Base-by-base conservation (phyloP, 2,113 vertebrate species). In the Catharus bicknelli region DNA sequence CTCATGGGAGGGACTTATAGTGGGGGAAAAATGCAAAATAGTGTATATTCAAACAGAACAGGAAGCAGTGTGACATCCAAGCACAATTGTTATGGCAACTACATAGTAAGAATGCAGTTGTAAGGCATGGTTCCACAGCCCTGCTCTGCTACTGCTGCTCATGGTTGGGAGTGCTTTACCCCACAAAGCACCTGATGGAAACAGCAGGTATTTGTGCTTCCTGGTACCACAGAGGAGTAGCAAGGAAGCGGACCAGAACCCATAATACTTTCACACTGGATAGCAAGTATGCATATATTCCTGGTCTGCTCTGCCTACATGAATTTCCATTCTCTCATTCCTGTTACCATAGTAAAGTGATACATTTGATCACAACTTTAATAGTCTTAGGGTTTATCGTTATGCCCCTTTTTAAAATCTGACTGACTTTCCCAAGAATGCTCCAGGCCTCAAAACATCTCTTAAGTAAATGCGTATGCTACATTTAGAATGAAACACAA, bases 331-430 rank as follows among this genome's bases (percentile, higher is more conserved):
- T 88, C 79, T 88, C 73, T 90, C 95, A 92, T 61, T 97, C 81
- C 85, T 90, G 97, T 97, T 97, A 94, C 96, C 97, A 97, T 96
- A 97, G 96, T 90, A 94, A 98, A 97, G 74, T 74, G 88, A 97
- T 88, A 96, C 89, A 95, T 94, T 96, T 91, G 92, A 89, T 96
- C 81, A 62, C 87, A 94, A 90, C 96, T 95, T 95, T 74, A 94
- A 86, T 38, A 94, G 79, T 83, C 90, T 95, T 90, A 81, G 70
- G 94, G 92, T 95, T 95, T 95, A 92, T 88, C 80, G 70, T 93
- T 91, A 95, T 53, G 76, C 78, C 85, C 83, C 88, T 94, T 94
- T 94, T 86, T 59, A 91, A 93, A 91, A 88, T 78, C 87, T 42
- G 86, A 92, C 57, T 96, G 66, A 93, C 66, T 93, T 95, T 88